Percentiles rank a stretch among this genome's conserved stretches.
These are phyloP conservation scores for Axea sp. DNA, from an alignment of 2,888 invertebrate genomes.

Conservation along the genomic window DNA sequence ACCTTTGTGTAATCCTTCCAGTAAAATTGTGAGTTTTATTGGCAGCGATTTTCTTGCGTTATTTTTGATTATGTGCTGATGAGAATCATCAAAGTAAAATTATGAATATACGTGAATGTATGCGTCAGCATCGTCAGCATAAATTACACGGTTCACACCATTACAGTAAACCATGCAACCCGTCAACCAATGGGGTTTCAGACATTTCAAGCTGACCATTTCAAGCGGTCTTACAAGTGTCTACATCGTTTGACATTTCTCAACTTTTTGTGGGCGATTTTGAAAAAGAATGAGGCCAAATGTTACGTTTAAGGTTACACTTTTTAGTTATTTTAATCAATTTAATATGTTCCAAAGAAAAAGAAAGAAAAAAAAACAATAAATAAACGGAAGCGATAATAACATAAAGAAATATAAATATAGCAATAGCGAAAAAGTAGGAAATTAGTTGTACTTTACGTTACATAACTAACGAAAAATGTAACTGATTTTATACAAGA, in stretches of 20 bases:
- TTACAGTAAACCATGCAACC: slow-evolving; percentile 4
- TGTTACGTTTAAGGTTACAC: slow-evolving; percentile 25
- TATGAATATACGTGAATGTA: slow-evolving; percentile 22
- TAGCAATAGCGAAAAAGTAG: no score
- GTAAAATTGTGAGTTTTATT: neutral
- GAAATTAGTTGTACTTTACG: no score
- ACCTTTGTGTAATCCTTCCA: slow-evolving; percentile 19
- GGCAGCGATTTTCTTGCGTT: neutral
- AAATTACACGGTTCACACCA: slow-evolving; percentile 39
- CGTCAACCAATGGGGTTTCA: slow-evolving; percentile 56
- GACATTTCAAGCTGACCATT: slow-evolving; percentile 57
- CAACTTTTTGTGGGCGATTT: slow-evolving; percentile 57
- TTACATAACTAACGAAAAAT: no score
- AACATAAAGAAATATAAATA: no score
- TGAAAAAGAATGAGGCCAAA: slow-evolving; percentile 23
- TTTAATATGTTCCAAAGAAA: neutral
- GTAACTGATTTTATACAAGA: no score
- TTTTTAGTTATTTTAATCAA: slow-evolving; percentile 2
- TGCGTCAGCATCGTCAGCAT: slow-evolving; percentile 15
- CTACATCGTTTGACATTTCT: slow-evolving; percentile 48
- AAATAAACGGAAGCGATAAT: no score
- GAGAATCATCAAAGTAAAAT: slow-evolving; percentile 15
- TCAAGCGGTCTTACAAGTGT: slow-evolving; percentile 35
- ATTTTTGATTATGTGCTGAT: slow-evolving; percentile 2
- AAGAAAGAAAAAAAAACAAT: no score